Evolutionary conservation across 2,797 vertebrate genomes (phyloP), one percentile per base, ranked within the genome.

Genomic region (Eulemur mongoz): DNA sequence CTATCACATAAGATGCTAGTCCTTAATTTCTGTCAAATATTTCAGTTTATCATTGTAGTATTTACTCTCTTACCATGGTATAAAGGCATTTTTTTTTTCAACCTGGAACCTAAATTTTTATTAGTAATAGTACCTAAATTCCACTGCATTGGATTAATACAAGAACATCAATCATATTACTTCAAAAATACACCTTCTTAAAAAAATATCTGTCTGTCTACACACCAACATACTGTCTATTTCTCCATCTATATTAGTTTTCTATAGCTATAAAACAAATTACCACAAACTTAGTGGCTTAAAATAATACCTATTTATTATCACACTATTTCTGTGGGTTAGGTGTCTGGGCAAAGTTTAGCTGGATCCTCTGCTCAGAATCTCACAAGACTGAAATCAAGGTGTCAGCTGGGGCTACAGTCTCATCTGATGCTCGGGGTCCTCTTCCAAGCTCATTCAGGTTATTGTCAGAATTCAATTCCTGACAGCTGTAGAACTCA

Each of bases 131-230:
- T 65, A 65, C 63, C 63, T 88, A 93, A 89, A 95, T 80, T 50
- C 40, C 27, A 59, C 38, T 65, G 23, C 40, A 75, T 57, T 87
- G 92, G 38, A 32, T 43, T 83, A 73, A 57, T 57, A 88, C 1
- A 78, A 91, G 35, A 88, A 57, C 5, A 79, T 67, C 63, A 95
- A 83, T 83, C 63, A 81, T 13, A 91, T 48, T 67, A 88, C 83
- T 75, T 89, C 3, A 76, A 22, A 92, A 84, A 84, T 67, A 88
- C 0, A 75, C 4, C 35, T 73, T 30, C 67, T 91, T 61, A 63
- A 90, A 75, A 70, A 78, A 70, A 88, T 67, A 81, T 32, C 11
- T 59, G 78, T 59, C 18, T 69, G 35, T 45, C 8, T 61, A 85
- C 12, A 81, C 25, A 70, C 10, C 27, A n/a, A 80, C 9, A 30